A percentile compares a stretch with the other conserved stretches of the same genome.
Conservation (phyloP, 2,113 vertebrate genomes). For the Mastomys coucha region DNA sequence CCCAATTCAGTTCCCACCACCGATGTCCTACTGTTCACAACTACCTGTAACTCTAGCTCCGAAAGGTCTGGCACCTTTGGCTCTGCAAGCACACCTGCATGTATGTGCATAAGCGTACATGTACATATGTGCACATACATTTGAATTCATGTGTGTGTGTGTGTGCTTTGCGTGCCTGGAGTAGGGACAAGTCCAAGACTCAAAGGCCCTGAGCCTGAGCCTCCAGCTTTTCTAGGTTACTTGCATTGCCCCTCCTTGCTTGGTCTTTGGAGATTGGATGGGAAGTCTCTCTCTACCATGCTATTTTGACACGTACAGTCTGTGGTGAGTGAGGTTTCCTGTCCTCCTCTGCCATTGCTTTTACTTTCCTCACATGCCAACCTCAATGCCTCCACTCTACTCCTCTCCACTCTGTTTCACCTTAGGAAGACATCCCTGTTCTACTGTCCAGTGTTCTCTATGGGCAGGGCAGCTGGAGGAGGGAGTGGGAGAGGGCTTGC, state of each 20-base stretch:
- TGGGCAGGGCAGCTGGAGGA: background rate
- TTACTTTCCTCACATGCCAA: background rate
- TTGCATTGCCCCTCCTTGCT: background rate
- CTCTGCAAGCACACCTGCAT: too few relatives aligned
- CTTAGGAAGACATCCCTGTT: background rate
- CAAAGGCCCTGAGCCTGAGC: background rate
- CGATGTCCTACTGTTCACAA: background rate
- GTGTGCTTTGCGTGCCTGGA: too few relatives aligned
- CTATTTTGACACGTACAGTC: background rate
- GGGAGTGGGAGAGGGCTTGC: slow-evolving; percentile 59
- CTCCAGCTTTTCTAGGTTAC: background rate
- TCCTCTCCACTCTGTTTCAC: background rate
- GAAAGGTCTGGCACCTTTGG: background rate
- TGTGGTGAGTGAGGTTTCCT: background rate
- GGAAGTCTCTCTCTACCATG: background rate
- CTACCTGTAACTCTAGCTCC: background rate
- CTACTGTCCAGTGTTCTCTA: background rate
- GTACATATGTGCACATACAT: background rate
- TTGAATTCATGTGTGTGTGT: too few relatives aligned
- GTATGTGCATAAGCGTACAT: background rate
- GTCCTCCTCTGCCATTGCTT: background rate
- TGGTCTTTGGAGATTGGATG: background rate
- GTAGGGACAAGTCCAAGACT: background rate
- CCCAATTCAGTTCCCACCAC: background rate
- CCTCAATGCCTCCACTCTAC: background rate